Percentiles rank a stretch among this genome's conserved stretches.
Conservation (phyloP, 2,888 invertebrate species). For the Cosmia pyralina region DNA sequence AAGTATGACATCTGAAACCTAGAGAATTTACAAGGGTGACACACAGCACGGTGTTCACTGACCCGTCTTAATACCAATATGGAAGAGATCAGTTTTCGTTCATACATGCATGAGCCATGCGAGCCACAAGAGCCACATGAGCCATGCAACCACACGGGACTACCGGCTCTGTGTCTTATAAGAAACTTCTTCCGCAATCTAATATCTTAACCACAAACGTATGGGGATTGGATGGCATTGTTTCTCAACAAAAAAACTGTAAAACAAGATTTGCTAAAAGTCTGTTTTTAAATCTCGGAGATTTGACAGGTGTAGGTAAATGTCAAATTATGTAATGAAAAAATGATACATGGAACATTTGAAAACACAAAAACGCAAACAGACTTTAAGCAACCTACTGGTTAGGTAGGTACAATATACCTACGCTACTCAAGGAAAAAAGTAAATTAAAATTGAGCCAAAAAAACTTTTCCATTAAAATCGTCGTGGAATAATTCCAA, state of each 20-base stretch:
- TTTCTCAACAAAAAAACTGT: constrained; percentile 8
- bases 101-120: constrained; percentile 15
- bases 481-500: constrained; percentile 45
- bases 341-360: too few relatives aligned
- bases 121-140: constrained; percentile 11
- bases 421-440: constrained; percentile 13
- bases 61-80: constrained; percentile 57
- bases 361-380: too few relatives aligned
- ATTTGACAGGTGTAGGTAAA: too few relatives aligned
- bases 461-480: constrained; percentile 55
- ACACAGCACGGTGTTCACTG: constrained; percentile 37
- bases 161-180: constrained; percentile 25
- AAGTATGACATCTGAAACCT: constrained; percentile 19
- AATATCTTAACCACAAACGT: constrained; percentile 51
- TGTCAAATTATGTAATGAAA: too few relatives aligned
- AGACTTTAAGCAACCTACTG: not conserved
- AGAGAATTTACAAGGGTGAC: constrained; percentile 29
- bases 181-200: constrained; percentile 53
- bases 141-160: constrained; percentile 42
- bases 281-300: too few relatives aligned
- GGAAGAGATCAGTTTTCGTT: constrained; percentile 56
- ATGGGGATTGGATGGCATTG: constrained; percentile 40
- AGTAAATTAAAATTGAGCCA: constrained; percentile 31
- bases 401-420: not conserved
- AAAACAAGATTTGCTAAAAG: not conserved